Conservation (phyloP, 2,113 vertebrate genomes). For the Leucosticte australis region DNA sequence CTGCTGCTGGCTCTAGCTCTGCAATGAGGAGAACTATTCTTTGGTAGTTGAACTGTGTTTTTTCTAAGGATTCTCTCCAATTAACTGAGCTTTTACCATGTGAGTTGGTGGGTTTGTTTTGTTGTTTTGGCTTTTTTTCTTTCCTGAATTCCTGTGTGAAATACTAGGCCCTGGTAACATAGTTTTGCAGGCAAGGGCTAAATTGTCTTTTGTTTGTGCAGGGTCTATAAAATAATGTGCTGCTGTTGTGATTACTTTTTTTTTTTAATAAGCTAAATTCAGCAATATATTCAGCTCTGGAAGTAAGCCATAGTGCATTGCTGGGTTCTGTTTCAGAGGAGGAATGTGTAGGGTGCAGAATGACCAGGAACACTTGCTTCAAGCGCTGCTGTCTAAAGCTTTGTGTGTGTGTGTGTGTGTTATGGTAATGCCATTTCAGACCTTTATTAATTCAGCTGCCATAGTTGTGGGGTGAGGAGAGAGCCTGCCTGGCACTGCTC, state of each 20-base stretch:
- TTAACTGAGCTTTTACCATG: background rate
- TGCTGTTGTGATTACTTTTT: conserved; percentile 5
- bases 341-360: background rate
- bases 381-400: conserved; percentile 6
- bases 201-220: conserved; percentile 1
- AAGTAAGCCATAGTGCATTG: conserved; percentile 35
- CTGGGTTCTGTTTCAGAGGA: background rate
- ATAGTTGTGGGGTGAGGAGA: background rate
- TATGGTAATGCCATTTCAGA: background rate
- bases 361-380: background rate
- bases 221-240: conserved; percentile 4
- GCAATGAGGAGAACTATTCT: background rate
- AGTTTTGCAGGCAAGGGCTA: conserved; percentile 4
- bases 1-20: background rate
- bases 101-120: background rate
- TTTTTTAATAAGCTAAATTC: conserved; percentile 15
- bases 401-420: background rate
- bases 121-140: background rate
- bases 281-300: conserved; percentile 48
- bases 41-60: background rate
- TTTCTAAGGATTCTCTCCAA: background rate
- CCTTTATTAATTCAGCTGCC: background rate
- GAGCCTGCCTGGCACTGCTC: background rate
- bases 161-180: background rate
- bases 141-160: background rate